A percentile compares a stretch with the other conserved stretches of the same genome.
phyloP scores from a whole-genome alignment of 2,888 invertebrate genomes.

The Himalopsyche anomala region DNA sequence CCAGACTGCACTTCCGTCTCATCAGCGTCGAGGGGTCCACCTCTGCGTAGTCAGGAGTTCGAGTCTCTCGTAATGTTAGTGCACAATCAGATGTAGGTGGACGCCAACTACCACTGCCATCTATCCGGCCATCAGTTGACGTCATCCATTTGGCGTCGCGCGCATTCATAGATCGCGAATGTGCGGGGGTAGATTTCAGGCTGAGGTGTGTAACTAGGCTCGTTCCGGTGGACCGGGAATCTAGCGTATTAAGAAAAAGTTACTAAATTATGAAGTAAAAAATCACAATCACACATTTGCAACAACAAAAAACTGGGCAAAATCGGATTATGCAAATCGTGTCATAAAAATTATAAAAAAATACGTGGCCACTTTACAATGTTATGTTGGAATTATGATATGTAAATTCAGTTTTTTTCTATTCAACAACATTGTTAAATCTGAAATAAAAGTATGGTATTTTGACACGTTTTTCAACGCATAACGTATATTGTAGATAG shows the following conservation, averaged over 20 bases:
- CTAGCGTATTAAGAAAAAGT: slow-evolving; percentile 45
- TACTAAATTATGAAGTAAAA: not conserved
- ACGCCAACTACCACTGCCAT: not conserved
- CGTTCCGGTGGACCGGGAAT: slow-evolving; percentile 68
- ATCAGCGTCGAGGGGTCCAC: slow-evolving; percentile 78
- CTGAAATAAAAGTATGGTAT: too few species aligned
- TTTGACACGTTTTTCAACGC: too few species aligned
- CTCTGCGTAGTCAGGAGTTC: slow-evolving; percentile 82
- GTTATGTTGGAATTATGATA: too few species aligned
- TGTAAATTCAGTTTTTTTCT: too few species aligned
- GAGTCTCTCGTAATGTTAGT: slow-evolving; percentile 60
- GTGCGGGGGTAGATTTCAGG: slow-evolving; percentile 77
- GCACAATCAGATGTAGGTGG: not conserved
- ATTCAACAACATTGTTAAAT: too few species aligned
- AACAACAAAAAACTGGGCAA: too few species aligned
- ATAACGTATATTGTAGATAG: too few species aligned
- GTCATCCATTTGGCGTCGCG: slow-evolving; percentile 75
- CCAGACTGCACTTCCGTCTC: slow-evolving; percentile 75
- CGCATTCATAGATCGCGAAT: slow-evolving; percentile 68
- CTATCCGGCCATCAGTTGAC: slow-evolving; percentile 66
- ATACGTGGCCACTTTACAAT: too few species aligned
- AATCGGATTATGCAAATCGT: too few species aligned
- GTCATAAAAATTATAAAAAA: too few species aligned
- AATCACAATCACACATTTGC: not conserved
- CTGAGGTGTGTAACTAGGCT: slow-evolving; percentile 81